Conservation (phyloP, 2,113 vertebrate species). For the Cyanistes caeruleus region DNA sequence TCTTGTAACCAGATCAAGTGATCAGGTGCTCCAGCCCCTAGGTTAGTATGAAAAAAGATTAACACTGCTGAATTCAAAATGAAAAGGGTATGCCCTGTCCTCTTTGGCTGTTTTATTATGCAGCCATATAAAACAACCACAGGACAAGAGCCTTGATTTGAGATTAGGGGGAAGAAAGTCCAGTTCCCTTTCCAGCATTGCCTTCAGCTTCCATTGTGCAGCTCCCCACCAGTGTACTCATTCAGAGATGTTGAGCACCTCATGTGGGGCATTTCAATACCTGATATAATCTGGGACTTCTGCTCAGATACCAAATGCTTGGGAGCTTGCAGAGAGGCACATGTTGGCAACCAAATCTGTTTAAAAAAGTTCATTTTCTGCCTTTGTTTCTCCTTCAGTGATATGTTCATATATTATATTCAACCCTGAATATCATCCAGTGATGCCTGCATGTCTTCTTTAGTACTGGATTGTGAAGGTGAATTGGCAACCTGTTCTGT, state of each 20-base stretch:
- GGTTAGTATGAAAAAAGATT: not conserved
- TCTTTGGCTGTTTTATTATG: not conserved
- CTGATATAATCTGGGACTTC: rapidly evolving
- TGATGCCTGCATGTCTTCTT: not conserved
- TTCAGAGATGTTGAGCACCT: not conserved
- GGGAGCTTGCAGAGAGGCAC: not conserved
- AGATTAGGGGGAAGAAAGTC: not conserved
- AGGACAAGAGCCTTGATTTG: not conserved
- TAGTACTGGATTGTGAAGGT: not conserved
- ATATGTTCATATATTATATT: not conserved
- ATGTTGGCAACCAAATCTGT: not conserved
- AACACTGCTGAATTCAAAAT: not conserved
- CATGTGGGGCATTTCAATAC: not conserved
- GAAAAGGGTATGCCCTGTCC: not conserved
- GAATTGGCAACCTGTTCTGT: not conserved
- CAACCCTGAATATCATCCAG: not conserved
- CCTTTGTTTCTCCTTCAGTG: not conserved
- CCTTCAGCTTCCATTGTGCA: not conserved
- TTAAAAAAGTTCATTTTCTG: not conserved
- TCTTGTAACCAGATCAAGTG: not conserved
- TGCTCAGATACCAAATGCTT: not conserved
- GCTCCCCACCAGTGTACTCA: not conserved
- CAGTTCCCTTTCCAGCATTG: not conserved
- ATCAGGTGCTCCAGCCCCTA: not conserved
- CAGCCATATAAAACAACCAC: not conserved